A percentile compares a stretch with the other conserved stretches of the same genome.
phyloP scores from a whole-genome alignment of 2,797 vertebrate genomes.

The Epinephelus malabaricus region DNA sequence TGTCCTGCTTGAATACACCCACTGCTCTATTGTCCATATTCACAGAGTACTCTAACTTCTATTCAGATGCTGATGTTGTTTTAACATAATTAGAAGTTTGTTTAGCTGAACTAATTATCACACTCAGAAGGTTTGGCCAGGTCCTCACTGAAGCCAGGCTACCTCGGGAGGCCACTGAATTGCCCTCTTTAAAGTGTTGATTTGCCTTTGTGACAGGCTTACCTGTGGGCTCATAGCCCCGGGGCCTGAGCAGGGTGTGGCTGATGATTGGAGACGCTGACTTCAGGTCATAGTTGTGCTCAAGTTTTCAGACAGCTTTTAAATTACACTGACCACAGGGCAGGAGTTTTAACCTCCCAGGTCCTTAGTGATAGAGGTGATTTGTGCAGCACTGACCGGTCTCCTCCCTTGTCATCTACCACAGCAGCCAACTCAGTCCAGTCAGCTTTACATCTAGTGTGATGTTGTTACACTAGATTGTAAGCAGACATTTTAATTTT shows the following conservation, averaged over 20 bases:
- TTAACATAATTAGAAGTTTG: constrained; percentile 83
- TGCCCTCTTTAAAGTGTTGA: constrained; percentile 75
- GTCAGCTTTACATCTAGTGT: constrained; percentile 11
- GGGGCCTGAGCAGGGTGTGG: constrained; percentile 74
- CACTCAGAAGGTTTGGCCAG: constrained; percentile 56
- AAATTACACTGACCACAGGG: constrained; percentile 66
- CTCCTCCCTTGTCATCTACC: constrained; percentile 24
- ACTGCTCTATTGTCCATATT: neutral
- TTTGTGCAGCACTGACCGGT: constrained; percentile 30
- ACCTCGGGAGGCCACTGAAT: constrained; percentile 49
- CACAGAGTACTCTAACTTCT: constrained; percentile 67
- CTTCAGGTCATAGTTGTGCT: constrained; percentile 72
- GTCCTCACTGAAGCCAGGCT: constrained; percentile 43
- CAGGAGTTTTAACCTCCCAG: constrained; percentile 42
- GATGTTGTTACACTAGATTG: neutral
- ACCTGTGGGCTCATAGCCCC: constrained; percentile 57
- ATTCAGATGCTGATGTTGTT: constrained; percentile 73
- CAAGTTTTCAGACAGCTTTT: constrained; percentile 74
- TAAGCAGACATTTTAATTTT: no score
- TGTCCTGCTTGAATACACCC: neutral
- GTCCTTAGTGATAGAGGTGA: constrained; percentile 51
- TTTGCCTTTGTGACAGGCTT: constrained; percentile 71
- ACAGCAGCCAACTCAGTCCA: neutral
- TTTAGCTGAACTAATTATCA: constrained; percentile 80
- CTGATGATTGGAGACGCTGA: constrained; percentile 75